Conservation (phyloP, 1,140 invertebrate species). For the Branchinecta lynchi region DNA sequence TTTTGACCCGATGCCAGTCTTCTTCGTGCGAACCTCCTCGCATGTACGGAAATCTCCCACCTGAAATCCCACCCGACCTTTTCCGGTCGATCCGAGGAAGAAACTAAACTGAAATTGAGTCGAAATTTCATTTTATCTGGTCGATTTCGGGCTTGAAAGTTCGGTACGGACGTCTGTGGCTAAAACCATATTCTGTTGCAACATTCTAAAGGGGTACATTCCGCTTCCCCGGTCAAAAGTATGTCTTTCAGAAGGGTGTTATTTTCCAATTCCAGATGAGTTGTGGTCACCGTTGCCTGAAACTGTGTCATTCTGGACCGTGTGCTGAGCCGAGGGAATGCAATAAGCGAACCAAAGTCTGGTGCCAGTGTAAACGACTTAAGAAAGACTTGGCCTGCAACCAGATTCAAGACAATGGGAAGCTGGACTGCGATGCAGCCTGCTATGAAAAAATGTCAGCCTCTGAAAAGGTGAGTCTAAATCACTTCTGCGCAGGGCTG, state of each 20-base stretch:
- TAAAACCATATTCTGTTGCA: too few relatives aligned
- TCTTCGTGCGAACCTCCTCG: too few relatives aligned
- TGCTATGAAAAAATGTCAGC: background rate
- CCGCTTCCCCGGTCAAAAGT: too few relatives aligned
- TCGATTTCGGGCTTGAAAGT: too few relatives aligned
- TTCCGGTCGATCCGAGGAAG: too few relatives aligned
- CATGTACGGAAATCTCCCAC: too few relatives aligned
- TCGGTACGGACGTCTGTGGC: too few relatives aligned
- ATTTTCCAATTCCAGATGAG: slow-evolving; percentile 30
- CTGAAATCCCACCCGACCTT: too few relatives aligned
- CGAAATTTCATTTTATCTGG: too few relatives aligned
- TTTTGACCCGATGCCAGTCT: too few relatives aligned
- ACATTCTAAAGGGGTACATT: background rate
- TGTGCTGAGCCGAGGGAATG: slow-evolving; percentile 53
- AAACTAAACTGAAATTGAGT: too few relatives aligned
- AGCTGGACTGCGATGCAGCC: background rate
- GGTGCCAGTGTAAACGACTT: slow-evolving; percentile 58
- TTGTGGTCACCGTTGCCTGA: slow-evolving; percentile 53
- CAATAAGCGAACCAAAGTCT: slow-evolving; percentile 57
- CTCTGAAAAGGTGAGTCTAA: background rate
- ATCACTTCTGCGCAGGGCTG: background rate
- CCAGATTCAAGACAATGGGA: background rate
- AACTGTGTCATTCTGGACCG: slow-evolving; percentile 54
- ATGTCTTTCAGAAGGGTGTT: slow-evolving; percentile 12
- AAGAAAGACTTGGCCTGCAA: slow-evolving; percentile 43